A percentile compares a stretch with the other conserved stretches of the same genome.
phyloP scores from a whole-genome alignment of 2,113 vertebrate species.

The Bos indicus region DNA sequence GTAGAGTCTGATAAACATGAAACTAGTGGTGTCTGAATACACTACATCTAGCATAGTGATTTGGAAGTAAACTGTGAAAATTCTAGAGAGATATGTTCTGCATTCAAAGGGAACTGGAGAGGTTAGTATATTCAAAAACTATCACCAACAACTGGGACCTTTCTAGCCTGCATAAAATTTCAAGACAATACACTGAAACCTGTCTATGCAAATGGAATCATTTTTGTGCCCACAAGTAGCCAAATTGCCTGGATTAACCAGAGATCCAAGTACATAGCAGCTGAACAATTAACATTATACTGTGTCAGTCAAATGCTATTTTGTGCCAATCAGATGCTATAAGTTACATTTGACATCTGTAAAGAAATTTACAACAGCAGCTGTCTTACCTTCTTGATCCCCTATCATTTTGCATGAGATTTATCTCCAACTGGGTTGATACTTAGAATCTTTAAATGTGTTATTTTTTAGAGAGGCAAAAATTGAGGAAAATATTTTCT shows the following conservation, averaged over 20 bases:
- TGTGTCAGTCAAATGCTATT: not conserved
- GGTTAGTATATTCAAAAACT: not conserved
- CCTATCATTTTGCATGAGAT: not conserved
- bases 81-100: not conserved
- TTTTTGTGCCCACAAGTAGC: not conserved
- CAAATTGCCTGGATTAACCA: not conserved
- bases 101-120: not conserved
- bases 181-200: not conserved
- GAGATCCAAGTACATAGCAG: not conserved
- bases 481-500: not conserved
- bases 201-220: not conserved
- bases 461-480: not conserved
- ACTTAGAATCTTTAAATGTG: not conserved
- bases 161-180: not conserved
- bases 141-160: not conserved
- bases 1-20: not conserved
- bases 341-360: not conserved
- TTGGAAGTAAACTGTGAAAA: constrained; percentile 1
- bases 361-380: not conserved
- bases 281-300: not conserved
- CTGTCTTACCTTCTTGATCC: not conserved
- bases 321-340: not conserved
- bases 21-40: not conserved
- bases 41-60: not conserved
- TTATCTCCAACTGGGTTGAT: not conserved